Percentiles rank a stretch among this genome's conserved stretches.
These are phyloP conservation scores for Asbolus verrucosus DNA, from an alignment of 1,140 invertebrate species.

Conservation along the genomic window DNA sequence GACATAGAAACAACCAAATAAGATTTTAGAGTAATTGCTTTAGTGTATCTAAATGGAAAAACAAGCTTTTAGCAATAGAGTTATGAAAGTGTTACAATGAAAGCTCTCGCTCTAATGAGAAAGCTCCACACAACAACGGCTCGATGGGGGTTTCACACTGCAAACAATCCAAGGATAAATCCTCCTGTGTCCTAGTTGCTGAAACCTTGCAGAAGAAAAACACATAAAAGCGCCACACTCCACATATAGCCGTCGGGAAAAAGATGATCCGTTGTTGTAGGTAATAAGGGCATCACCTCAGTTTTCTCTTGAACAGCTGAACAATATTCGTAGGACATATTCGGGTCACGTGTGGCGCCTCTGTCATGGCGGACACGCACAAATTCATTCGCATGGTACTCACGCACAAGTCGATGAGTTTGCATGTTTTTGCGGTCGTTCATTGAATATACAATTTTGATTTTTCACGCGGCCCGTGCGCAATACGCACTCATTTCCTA, in stretches of 20 bases:
- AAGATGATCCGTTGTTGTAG: constrained; percentile 25
- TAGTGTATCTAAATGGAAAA: constrained; percentile 41
- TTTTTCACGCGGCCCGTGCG: constrained; percentile 42
- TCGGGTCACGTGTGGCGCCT: constrained; percentile 48
- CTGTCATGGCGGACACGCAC: constrained; percentile 51
- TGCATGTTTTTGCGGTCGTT: constrained; percentile 48
- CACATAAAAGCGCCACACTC: not conserved
- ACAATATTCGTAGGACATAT: constrained; percentile 43
- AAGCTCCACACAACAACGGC: constrained; percentile 4
- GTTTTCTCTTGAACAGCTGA: constrained; percentile 33
- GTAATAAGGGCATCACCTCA: constrained; percentile 38
- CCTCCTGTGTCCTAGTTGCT: constrained; percentile 27
- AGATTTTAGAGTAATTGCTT: constrained; percentile 41
- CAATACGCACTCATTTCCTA: not conserved
- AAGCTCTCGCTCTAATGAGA: constrained; percentile 26
- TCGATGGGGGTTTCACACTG: constrained; percentile 22
- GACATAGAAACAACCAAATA: constrained; percentile 10
- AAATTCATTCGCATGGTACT: constrained; percentile 42
- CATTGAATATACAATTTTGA: constrained; percentile 43
- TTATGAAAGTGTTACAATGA: constrained; percentile 42
- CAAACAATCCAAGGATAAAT: constrained; percentile 33
- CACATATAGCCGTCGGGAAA: not conserved
- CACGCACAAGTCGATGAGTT: constrained; percentile 48
- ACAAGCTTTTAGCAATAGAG: constrained; percentile 26
- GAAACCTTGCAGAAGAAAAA: constrained; percentile 32